Evolutionary conservation across 2,888 invertebrate genomes (phyloP).

Genomic region (Allygus modestus): DNA sequence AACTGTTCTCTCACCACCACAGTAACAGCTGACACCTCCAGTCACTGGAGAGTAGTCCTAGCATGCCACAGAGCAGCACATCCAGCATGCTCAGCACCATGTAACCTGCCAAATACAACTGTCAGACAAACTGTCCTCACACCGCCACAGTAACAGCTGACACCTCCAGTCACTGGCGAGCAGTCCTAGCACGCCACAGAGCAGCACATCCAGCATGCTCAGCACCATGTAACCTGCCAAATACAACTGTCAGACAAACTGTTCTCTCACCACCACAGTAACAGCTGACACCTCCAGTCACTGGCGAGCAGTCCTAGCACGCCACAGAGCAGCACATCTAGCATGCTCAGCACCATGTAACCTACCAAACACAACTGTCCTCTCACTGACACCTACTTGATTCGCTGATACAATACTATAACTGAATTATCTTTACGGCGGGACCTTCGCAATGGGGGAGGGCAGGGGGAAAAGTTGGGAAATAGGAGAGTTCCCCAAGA

Average conservation of each 20-base stretch:
- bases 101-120: conserved; percentile 42
- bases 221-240: conserved; percentile 60
- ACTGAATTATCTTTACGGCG: too few relatives aligned
- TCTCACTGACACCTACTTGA: too few relatives aligned
- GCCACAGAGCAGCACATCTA: conserved; percentile 59
- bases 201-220: conserved; percentile 50
- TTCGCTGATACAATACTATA: too few relatives aligned
- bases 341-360: conserved; percentile 60
- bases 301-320: conserved; percentile 59
- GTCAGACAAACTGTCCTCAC: too few relatives aligned
- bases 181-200: conserved; percentile 59
- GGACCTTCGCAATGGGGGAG: too few relatives aligned
- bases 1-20: conserved; percentile 41
- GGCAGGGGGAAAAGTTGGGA: too few relatives aligned
- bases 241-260: not conserved
- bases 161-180: conserved; percentile 51
- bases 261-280: conserved; percentile 32
- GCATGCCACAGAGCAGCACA: conserved; percentile 56
- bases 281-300: conserved; percentile 31
- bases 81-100: conserved; percentile 59
- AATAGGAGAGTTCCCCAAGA: too few relatives aligned
- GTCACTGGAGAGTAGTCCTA: conserved; percentile 57
- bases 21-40: not conserved
- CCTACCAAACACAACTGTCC: conserved; percentile 55
- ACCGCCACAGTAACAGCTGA: not conserved